Conservation (phyloP, 2,797 vertebrate species). For the Arrhamphus sclerolepis region DNA sequence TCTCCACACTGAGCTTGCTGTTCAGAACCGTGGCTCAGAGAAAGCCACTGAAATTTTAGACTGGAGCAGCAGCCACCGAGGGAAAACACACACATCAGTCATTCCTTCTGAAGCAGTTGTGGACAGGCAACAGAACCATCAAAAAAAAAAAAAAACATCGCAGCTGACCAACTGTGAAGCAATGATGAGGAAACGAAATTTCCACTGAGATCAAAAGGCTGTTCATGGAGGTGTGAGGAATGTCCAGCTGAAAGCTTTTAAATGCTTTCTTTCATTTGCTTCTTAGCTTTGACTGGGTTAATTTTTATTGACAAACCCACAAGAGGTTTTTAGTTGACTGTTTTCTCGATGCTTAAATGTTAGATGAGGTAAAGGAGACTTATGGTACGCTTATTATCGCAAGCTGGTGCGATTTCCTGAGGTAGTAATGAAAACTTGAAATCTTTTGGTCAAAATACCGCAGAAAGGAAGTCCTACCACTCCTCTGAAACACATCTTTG, state of each 20-base stretch:
- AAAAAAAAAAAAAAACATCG: conserved; percentile 31
- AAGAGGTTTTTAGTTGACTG: no score
- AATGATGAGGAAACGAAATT: conserved; percentile 43
- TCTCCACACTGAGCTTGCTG: conserved; percentile 9
- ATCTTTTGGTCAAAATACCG: no score
- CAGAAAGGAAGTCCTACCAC: no score
- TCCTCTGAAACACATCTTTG: no score
- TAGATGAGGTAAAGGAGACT: no score
- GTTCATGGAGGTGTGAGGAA: conserved; percentile 15
- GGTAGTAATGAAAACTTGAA: no score
- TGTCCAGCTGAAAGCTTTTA: conserved; percentile 2
- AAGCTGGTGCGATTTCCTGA: no score
- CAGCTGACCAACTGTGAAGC: conserved; percentile 29
- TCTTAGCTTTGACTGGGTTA: no score
- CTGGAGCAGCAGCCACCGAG: conserved; percentile 35
- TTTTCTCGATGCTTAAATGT: no score
- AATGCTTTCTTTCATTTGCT: no score
- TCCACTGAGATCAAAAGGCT: conserved; percentile 36
- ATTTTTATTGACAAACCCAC: no score
- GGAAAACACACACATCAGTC: conserved; percentile 50
- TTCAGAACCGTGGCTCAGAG: neutral
- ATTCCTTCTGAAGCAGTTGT: conserved; percentile 43
- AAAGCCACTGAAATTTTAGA: conserved; percentile 34
- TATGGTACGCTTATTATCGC: no score
- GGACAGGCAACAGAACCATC: conserved; percentile 44